Evolutionary conservation across 2,797 vertebrate genomes (phyloP).

Genomic region (Arnoldichthys spilopterus): DNA sequence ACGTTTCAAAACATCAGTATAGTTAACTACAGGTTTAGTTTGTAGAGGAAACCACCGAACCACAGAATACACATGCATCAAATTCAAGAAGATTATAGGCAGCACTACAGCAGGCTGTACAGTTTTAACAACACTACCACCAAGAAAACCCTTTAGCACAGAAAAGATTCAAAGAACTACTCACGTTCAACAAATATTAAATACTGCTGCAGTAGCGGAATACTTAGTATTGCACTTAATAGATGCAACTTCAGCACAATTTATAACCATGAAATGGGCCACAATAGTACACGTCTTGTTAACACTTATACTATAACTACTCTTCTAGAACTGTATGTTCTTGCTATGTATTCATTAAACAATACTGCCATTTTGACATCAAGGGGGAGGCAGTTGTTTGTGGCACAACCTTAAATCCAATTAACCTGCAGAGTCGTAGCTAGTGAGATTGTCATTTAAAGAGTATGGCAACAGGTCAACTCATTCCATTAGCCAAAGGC

Average conservation of each 20-base stretch:
- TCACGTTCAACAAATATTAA: conserved; percentile 24
- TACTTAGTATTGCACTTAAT: conserved; percentile 21
- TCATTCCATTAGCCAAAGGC: no score
- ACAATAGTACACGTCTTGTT: conserved; percentile 12
- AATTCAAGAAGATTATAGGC: conserved; percentile 31
- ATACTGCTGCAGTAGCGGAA: conserved; percentile 32
- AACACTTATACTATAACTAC: conserved; percentile 33
- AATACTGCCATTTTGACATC: conserved; percentile 36
- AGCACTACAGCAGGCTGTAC: conserved; percentile 32
- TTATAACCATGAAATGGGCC: conserved; percentile 19
- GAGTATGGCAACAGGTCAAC: background rate
- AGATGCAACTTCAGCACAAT: conserved; percentile 23
- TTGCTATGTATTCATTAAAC: conserved; percentile 12
- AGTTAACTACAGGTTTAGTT: conserved; percentile 27
- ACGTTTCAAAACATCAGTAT: conserved; percentile 24
- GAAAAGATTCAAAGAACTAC: conserved; percentile 21
- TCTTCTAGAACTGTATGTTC: conserved; percentile 12
- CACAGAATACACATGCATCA: conserved; percentile 50
- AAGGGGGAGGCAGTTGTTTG: conserved; percentile 19
- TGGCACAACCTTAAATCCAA: conserved; percentile 20
- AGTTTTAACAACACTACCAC: conserved; percentile 42
- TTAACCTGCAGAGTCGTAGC: background rate
- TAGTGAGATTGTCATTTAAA: conserved; percentile 15
- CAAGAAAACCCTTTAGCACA: conserved; percentile 27
- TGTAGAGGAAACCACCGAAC: conserved; percentile 33